Evolutionary conservation across 53 echinoderm and acorn worm species (phyloP).

Genomic region (Patiria pectinifera): DNA sequence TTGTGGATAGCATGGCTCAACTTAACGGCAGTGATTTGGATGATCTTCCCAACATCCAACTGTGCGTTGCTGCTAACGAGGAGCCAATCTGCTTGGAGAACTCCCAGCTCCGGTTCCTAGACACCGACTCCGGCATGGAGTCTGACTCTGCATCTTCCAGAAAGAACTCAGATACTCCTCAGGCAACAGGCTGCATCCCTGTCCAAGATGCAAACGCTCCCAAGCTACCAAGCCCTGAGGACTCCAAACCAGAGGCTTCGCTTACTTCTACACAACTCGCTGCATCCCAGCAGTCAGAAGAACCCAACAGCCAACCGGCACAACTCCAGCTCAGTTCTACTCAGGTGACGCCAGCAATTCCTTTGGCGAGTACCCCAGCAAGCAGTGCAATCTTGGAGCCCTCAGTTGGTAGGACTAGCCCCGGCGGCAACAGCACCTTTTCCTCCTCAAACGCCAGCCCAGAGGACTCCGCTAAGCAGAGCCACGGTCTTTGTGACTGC

Average conservation of each 20-base stretch:
- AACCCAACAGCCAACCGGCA: conserved; percentile 43
- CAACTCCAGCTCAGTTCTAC: conserved; percentile 47
- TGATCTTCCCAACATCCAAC: conserved; percentile 63
- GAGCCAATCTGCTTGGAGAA: conserved; percentile 59
- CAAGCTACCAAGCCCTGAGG: conserved; percentile 12
- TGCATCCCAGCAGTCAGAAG: background rate
- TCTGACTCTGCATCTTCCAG: conserved; percentile 52
- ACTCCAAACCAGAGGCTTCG: background rate
- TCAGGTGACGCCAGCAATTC: background rate
- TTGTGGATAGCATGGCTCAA: conserved; percentile 61
- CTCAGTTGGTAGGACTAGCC: conserved; percentile 39
- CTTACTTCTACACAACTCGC: background rate
- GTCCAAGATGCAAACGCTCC: background rate
- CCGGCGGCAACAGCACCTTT: conserved; percentile 27
- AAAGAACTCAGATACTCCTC: conserved; percentile 52
- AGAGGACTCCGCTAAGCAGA: conserved; percentile 35
- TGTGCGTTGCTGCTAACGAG: conserved; percentile 66
- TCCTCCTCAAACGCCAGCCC: conserved; percentile 22
- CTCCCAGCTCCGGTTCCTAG: conserved; percentile 58
- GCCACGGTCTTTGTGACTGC: conserved; percentile 52
- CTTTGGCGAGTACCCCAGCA: background rate
- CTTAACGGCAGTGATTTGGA: conserved; percentile 52
- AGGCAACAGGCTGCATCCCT: background rate
- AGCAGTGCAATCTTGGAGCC: conserved; percentile 41
- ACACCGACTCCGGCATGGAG: conserved; percentile 63